Conservation (phyloP, 1,140 invertebrate species). For the Drosophila murphyi region DNA sequence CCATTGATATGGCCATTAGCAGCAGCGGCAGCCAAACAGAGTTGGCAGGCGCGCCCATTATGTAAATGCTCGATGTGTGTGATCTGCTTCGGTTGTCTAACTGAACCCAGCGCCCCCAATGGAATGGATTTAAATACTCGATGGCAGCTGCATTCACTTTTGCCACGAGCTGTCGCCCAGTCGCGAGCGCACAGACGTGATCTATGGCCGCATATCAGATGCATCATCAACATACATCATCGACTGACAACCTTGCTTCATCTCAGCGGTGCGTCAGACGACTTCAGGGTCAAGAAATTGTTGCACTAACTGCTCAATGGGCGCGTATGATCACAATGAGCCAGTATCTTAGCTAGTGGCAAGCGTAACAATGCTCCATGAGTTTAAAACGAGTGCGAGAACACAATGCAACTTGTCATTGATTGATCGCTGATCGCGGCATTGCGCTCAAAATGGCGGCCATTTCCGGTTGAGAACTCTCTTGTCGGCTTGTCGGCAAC, state of each 20-base stretch:
- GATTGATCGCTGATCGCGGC: slow-evolving; percentile 17
- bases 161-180: slow-evolving; percentile 1
- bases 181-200: slow-evolving; percentile 56
- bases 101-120: slow-evolving; percentile 53
- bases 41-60: slow-evolving; percentile 55
- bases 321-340: slow-evolving; percentile 1
- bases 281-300: slow-evolving; percentile 47
- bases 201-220: slow-evolving; percentile 65
- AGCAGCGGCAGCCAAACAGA: slow-evolving; percentile 50
- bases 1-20: slow-evolving; percentile 29
- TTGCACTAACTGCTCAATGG: slow-evolving; percentile 33
- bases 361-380: background rate
- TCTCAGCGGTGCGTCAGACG: slow-evolving; percentile 60
- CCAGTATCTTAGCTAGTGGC: background rate
- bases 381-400: background rate
- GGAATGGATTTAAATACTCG: slow-evolving; percentile 70
- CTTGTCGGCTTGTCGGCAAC: background rate
- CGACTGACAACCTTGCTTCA: slow-evolving; percentile 30
- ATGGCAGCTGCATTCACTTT: slow-evolving; percentile 18
- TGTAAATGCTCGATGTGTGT: slow-evolving; percentile 5
- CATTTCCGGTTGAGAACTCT: slow-evolving; percentile 19
- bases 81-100: slow-evolving; percentile 28
- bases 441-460: slow-evolving; percentile 6
- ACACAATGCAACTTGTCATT: slow-evolving; percentile 9
- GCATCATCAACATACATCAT: slow-evolving; percentile 58